Evolutionary conservation across 2,888 invertebrate genomes (phyloP).

Genomic region (Spodoptera littoralis): DNA sequence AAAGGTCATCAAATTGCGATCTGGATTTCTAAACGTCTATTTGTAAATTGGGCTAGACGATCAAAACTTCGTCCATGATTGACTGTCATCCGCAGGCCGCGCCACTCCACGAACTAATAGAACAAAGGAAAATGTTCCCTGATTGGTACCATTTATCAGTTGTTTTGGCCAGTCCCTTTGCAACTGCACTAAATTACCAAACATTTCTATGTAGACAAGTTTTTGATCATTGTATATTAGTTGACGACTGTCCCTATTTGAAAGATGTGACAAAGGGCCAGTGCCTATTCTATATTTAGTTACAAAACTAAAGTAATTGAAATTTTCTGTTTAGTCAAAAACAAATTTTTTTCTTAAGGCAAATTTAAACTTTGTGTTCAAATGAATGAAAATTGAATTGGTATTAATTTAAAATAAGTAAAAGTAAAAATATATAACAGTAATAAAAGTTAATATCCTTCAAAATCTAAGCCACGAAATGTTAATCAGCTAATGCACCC

Average conservation of each 20-base stretch:
- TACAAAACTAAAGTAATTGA: no score
- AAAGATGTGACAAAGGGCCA: not conserved
- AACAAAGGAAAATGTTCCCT: constrained; percentile 33
- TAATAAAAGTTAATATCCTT: no score
- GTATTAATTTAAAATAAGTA: no score
- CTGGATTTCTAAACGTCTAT: not conserved
- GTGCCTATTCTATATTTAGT: no score
- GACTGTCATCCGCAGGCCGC: constrained; percentile 29
- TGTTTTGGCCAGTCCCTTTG: constrained; percentile 27
- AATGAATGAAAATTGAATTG: no score
- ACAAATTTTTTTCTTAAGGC: no score
- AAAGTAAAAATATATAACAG: no score
- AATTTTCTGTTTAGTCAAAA: no score
- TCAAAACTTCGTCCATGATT: constrained; percentile 25
- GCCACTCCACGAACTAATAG: constrained; percentile 5
- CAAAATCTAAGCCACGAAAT: not conserved
- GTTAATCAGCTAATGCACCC: constrained; percentile 5
- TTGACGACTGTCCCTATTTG: not conserved
- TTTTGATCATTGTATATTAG: not conserved
- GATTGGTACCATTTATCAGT: constrained; percentile 26
- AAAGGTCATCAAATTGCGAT: not conserved
- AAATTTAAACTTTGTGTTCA: no score
- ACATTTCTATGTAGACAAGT: not conserved
- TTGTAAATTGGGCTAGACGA: constrained; percentile 13
- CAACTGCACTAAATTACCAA: constrained; percentile 2